phyloP scores from a whole-genome alignment of 2,797 vertebrate genomes.

The Passerculus sandwichensis region DNA sequence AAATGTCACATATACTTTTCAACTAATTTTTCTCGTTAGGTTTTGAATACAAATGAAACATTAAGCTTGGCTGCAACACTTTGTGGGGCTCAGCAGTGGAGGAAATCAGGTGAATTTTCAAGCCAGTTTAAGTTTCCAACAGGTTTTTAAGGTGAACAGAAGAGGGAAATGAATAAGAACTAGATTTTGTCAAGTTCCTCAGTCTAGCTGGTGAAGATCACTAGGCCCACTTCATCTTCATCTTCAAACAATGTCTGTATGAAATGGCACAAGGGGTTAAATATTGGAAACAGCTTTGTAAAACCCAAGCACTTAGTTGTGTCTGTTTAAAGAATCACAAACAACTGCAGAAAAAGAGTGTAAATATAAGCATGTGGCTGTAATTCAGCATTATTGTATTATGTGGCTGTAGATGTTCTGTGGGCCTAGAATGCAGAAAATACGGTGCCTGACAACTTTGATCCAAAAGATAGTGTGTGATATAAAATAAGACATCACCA shows the following conservation, averaged over 20 bases:
- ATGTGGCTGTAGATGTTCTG: background rate
- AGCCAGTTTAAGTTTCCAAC: background rate
- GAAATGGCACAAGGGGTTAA: background rate
- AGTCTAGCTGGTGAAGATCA: background rate
- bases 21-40: background rate
- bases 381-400: background rate
- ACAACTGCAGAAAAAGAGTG: background rate
- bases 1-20: conserved; percentile 60
- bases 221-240: background rate
- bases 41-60: background rate
- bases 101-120: background rate
- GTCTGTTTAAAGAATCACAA: background rate
- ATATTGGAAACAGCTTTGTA: background rate
- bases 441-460: background rate
- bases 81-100: background rate
- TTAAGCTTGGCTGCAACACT: background rate
- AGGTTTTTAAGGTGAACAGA: background rate
- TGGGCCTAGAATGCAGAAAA: background rate
- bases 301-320: background rate
- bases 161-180: background rate
- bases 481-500: background rate
- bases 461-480: background rate
- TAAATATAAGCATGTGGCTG: background rate
- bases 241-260: background rate
- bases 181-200: background rate